These are phyloP conservation scores for Triplophysa yarkandensis DNA, from an alignment of 2,797 vertebrate species.

Conservation along the genomic window DNA sequence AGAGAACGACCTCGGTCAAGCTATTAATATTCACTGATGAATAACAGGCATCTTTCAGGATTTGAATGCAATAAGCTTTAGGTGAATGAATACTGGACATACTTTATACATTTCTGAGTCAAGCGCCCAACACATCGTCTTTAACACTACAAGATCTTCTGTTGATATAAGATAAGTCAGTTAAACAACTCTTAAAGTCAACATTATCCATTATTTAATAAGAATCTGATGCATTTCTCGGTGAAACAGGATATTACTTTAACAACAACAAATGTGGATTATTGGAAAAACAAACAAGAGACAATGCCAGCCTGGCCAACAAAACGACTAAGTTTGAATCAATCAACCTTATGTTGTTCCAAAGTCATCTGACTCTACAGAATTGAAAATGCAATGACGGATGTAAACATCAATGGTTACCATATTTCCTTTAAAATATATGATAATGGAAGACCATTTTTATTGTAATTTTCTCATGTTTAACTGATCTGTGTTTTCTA, in stretches of 20 bases:
- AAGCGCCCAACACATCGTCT: too few relatives aligned
- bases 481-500: too few relatives aligned
- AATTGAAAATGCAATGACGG: too few relatives aligned
- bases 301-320: not conserved
- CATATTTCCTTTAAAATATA: too few relatives aligned
- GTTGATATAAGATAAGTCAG: not conserved
- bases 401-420: too few relatives aligned
- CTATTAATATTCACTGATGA: constrained; percentile 66
- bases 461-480: too few relatives aligned
- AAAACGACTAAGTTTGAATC: too few relatives aligned
- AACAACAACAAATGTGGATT: not conserved
- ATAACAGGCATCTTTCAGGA: constrained; percentile 60
- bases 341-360: too few relatives aligned
- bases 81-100: constrained; percentile 39
- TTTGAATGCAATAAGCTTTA: constrained; percentile 60
- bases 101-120: too few relatives aligned
- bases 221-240: not conserved
- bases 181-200: not conserved
- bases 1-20: constrained; percentile 49
- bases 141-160: too few relatives aligned
- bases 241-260: not conserved
- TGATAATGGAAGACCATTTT: too few relatives aligned
- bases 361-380: too few relatives aligned
- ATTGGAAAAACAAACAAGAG: not conserved
- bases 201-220: not conserved